Conservation (phyloP, 2,113 vertebrate genomes). For the Elgaria multicarinata region DNA sequence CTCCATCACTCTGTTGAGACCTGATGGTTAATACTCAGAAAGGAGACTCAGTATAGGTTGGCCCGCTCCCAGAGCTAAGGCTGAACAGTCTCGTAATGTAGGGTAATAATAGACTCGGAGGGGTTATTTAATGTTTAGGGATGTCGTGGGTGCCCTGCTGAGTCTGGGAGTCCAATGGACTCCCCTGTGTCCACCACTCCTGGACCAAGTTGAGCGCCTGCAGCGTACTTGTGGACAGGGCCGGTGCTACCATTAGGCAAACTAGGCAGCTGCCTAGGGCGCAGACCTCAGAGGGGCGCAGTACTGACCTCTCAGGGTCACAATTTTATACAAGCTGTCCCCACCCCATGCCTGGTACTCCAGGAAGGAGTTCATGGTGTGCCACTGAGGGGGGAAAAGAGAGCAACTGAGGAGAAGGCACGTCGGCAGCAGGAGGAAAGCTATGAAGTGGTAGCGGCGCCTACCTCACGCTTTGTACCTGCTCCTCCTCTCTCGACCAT, state of each 20-base stretch:
- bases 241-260: too few relatives aligned
- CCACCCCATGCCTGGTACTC: constrained; percentile 59
- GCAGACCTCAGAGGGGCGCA: too few relatives aligned
- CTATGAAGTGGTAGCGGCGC: constrained; percentile 3
- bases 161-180: too few relatives aligned
- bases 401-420: background rate
- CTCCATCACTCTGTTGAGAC: background rate
- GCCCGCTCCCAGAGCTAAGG: background rate
- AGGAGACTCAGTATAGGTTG: background rate
- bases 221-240: too few relatives aligned
- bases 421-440: background rate
- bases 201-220: too few relatives aligned
- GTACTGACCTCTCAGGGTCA: too few relatives aligned
- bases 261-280: too few relatives aligned
- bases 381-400: background rate
- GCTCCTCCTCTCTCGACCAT: constrained; percentile 45
- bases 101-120: background rate
- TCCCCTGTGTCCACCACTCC: too few relatives aligned
- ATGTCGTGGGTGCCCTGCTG: too few relatives aligned
- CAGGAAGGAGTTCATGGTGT: constrained; percentile 67
- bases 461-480: constrained; percentile 41
- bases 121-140: too few relatives aligned
- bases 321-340: constrained; percentile 59
- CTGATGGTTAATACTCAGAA: background rate
- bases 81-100: background rate